phyloP scores from a whole-genome alignment of 2,888 invertebrate species.

The Lepidocyrtoides sp. region DNA sequence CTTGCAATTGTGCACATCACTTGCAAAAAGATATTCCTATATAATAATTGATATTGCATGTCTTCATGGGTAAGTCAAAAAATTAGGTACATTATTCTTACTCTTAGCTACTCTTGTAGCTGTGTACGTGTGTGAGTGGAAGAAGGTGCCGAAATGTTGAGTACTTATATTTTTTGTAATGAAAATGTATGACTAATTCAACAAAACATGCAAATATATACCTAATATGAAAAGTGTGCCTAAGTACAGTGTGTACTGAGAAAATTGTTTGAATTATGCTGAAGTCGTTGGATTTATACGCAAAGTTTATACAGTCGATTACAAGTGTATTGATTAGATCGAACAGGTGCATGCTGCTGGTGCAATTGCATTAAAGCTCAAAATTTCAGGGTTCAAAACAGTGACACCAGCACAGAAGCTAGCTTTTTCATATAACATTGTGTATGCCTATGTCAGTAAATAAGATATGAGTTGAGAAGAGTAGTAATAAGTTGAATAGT shows the following conservation, averaged over 20 bases:
- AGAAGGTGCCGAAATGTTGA: not conserved
- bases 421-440: not conserved
- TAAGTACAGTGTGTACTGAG: not conserved
- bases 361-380: conserved; percentile 7
- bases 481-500: too few species aligned
- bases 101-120: not conserved
- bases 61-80: not conserved
- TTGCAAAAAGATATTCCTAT: not conserved
- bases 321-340: conserved; percentile 5
- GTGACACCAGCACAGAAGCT: not conserved
- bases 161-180: not conserved
- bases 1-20: not conserved
- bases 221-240: not conserved
- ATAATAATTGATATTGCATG: not conserved
- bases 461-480: not conserved
- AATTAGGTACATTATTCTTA: too few species aligned
- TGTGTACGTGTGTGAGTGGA: not conserved
- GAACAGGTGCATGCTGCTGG: conserved; percentile 7
- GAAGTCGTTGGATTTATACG: not conserved
- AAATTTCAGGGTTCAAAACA: not conserved
- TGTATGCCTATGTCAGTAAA: not conserved
- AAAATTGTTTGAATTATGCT: conserved; percentile 7
- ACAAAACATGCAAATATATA: not conserved
- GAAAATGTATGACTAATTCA: not conserved
- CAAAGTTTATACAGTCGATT: conserved; percentile 21